A percentile compares a stretch with the other conserved stretches of the same genome.
These are phyloP conservation scores for Clarias pachynema DNA, from an alignment of 2,797 vertebrate genomes.

Conservation along the genomic window DNA sequence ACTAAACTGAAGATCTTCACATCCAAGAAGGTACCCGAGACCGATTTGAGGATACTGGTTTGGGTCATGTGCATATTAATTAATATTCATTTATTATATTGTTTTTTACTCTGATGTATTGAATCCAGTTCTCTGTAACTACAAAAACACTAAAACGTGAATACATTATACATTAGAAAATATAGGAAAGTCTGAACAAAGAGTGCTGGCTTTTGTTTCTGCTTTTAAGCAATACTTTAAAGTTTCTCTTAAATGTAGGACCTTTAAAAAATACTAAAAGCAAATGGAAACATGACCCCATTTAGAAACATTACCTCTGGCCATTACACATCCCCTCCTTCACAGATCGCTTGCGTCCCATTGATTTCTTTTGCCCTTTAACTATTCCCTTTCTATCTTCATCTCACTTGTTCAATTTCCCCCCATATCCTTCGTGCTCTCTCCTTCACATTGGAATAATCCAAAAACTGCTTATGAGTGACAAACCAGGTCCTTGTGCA, in stretches of 20 bases:
- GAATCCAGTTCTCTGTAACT: neutral
- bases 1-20: neutral
- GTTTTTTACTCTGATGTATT: neutral
- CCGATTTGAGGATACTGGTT: neutral
- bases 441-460: slow-evolving; percentile 30
- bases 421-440: neutral
- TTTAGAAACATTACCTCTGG: slow-evolving; percentile 75
- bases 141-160: neutral
- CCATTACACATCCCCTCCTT: slow-evolving; percentile 7
- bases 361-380: slow-evolving; percentile 30
- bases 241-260: neutral
- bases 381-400: slow-evolving; percentile 37
- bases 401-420: slow-evolving; percentile 25
- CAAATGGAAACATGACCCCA: slow-evolving; percentile 61
- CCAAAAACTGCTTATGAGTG: slow-evolving; percentile 67
- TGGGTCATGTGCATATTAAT: neutral
- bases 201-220: neutral
- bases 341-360: neutral
- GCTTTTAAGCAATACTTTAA: neutral
- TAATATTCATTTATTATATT: neutral
- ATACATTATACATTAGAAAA: neutral
- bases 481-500: slow-evolving; percentile 76
- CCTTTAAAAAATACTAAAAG: slow-evolving; percentile 3
- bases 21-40: neutral
- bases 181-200: neutral